Evolutionary conservation across 2,797 vertebrate genomes (phyloP).

Genomic region (Scleropages formosus): DNA sequence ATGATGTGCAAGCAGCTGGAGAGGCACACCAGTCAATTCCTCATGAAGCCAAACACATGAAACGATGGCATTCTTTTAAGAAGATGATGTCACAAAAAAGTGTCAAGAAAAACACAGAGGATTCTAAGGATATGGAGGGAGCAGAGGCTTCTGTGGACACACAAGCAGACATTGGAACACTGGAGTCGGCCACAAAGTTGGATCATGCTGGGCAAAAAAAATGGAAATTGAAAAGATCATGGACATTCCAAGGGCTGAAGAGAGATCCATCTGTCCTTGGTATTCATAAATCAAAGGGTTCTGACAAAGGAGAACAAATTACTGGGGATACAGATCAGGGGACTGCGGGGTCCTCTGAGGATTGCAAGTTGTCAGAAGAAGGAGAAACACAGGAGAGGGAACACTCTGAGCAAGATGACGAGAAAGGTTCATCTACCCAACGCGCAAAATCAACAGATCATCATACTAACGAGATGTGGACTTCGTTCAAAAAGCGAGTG

Average conservation of each 20-base stretch:
- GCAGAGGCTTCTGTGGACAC: slow-evolving; percentile 57
- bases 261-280: slow-evolving; percentile 71
- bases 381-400: slow-evolving; percentile 42
- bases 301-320: slow-evolving; percentile 58
- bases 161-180: slow-evolving; percentile 65
- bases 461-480: slow-evolving; percentile 78
- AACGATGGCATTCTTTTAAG: slow-evolving; percentile 79
- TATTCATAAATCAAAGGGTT: slow-evolving; percentile 65
- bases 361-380: slow-evolving; percentile 41
- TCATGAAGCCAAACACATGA: slow-evolving; percentile 68
- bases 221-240: slow-evolving; percentile 78
- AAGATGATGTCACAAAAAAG: slow-evolving; percentile 75
- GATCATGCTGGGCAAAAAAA: slow-evolving; percentile 71
- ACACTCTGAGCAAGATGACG: slow-evolving; percentile 40
- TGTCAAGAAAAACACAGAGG: slow-evolving; percentile 67
- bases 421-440: slow-evolving; percentile 46
- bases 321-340: slow-evolving; percentile 41
- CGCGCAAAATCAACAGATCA: slow-evolving; percentile 58
- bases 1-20: slow-evolving; percentile 47
- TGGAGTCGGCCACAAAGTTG: slow-evolving; percentile 63
- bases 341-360: slow-evolving; percentile 32
- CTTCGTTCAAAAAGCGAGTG: slow-evolving; percentile 76
- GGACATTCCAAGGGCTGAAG: slow-evolving; percentile 79
- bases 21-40: slow-evolving; percentile 60
- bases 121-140: slow-evolving; percentile 62